Conservation (phyloP, 2,797 vertebrate species). For the Phalanger gymnotis region DNA sequence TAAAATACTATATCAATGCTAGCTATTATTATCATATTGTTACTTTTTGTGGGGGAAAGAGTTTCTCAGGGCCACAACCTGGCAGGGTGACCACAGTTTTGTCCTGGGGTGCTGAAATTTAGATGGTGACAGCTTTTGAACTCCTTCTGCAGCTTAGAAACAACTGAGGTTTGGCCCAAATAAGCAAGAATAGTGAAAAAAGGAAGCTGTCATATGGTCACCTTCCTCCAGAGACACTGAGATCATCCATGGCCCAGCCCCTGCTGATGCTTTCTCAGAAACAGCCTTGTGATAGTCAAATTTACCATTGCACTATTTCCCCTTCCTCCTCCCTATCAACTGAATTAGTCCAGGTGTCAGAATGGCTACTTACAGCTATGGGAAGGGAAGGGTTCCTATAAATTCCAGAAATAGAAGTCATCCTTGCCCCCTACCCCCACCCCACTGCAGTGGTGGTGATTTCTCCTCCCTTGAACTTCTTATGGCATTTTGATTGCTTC, state of each 20-base stretch:
- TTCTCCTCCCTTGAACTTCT: background rate
- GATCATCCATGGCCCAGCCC: background rate
- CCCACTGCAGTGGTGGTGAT: background rate
- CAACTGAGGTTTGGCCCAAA: background rate
- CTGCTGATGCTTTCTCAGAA: background rate
- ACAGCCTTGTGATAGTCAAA: background rate
- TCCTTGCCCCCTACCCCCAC: background rate
- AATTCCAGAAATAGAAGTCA: background rate
- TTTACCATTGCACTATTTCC: background rate
- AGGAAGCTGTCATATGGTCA: background rate
- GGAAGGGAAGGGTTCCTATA: background rate
- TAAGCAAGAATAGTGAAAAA: background rate
- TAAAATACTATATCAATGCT: background rate
- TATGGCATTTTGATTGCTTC: background rate
- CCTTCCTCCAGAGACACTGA: background rate
- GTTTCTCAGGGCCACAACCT: background rate
- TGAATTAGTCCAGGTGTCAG: background rate
- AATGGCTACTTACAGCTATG: background rate
- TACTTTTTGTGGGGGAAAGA: background rate
- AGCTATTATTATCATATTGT: background rate
- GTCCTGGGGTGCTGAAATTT: background rate
- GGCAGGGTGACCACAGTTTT: background rate
- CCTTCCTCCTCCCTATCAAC: background rate
- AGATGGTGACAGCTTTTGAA: background rate
- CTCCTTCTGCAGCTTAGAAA: background rate